phyloP scores from a whole-genome alignment of 2,797 vertebrate genomes.

The Kryptopterus vitreolus region DNA sequence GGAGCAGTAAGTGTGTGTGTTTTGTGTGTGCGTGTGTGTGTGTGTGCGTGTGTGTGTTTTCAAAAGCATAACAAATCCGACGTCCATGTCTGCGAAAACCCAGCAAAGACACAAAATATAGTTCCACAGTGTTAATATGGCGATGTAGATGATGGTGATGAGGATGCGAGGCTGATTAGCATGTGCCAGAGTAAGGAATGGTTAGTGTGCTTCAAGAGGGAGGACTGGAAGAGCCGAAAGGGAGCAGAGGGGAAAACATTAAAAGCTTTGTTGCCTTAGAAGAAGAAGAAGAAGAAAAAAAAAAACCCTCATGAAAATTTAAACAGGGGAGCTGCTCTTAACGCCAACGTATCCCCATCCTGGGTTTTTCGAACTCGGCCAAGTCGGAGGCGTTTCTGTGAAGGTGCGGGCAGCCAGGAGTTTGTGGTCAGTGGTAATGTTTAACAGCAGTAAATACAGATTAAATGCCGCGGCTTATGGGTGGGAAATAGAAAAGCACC shows the following conservation, averaged over 20 bases:
- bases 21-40: conserved; percentile 1
- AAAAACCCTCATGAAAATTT: conserved; percentile 54
- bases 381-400: conserved; percentile 9
- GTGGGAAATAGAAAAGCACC: conserved; percentile 20
- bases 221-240: conserved; percentile 13
- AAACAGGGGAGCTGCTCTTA: conserved; percentile 31
- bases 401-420: conserved; percentile 36
- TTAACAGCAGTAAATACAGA: conserved; percentile 44
- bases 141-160: not conserved
- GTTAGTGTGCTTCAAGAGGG: conserved; percentile 25
- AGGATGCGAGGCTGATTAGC: conserved; percentile 20
- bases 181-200: conserved; percentile 7
- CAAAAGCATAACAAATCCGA: not conserved
- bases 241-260: conserved; percentile 30
- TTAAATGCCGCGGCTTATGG: conserved; percentile 29
- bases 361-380: not conserved
- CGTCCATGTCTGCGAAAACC: conserved; percentile 1
- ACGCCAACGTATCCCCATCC: not conserved
- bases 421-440: conserved; percentile 51
- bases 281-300: conserved; percentile 16
- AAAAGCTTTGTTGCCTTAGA: conserved; percentile 23
- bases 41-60: conserved; percentile 10
- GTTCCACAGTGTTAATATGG: not conserved
- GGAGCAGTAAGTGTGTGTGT: conserved; percentile 37
- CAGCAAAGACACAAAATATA: not conserved